Conservation (phyloP, 2,113 vertebrate genomes). For the Bos taurus region ARS-UCD2.0 NC_037357.1:90931001-90931500, state of each 20-base stretch:
- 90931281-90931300: neutral
- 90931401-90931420: neutral
- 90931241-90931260: neutral
- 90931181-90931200: slow-evolving; percentile 4
- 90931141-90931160: neutral
- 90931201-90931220: neutral
- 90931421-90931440: neutral
- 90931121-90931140: neutral
- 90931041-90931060: neutral
- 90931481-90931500: neutral
- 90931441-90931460: neutral
- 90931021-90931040: neutral
- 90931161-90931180: slow-evolving; percentile 1
- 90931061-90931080: neutral
- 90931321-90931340: neutral
- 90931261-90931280: neutral
- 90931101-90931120: neutral
- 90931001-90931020: neutral
- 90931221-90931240: neutral
- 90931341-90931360: neutral
- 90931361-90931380: neutral
- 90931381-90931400: neutral
- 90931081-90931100: neutral
- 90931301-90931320: neutral
- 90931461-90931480: neutral